A percentile compares a stretch with the other conserved stretches of the same genome.
These are phyloP conservation scores for Sylvilagus bachmani DNA, from an alignment of 2,113 vertebrate genomes.

Conservation along the genomic window DNA sequence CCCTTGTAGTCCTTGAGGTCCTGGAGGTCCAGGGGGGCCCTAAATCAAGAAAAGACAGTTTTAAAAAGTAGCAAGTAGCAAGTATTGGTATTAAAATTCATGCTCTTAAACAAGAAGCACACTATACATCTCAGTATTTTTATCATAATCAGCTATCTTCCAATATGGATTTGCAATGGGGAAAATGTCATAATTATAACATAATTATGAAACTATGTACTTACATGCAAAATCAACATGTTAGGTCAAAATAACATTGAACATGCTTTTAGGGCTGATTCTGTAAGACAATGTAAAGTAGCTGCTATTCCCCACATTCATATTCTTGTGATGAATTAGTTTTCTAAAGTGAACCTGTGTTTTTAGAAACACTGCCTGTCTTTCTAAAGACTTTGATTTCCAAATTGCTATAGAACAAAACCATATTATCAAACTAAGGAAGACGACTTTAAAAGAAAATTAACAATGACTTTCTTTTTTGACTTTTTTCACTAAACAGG, in stretches of 20 bases:
- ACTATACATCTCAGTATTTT: background rate
- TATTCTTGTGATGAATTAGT: background rate
- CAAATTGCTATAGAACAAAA: conserved; percentile 7
- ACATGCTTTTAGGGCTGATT: background rate
- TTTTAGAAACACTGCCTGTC: background rate
- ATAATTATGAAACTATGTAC: background rate
- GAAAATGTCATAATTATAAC: background rate
- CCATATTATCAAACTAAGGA: background rate
- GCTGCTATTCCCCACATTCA: background rate
- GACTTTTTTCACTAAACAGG: conserved; percentile 24
- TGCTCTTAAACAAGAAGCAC: background rate
- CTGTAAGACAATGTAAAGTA: background rate
- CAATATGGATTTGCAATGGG: conserved; percentile 40
- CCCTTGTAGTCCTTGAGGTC: conserved; percentile 93
- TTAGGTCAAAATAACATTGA: background rate
- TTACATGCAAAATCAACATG: background rate
- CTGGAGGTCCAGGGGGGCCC: conserved; percentile 94
- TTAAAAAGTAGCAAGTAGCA: conserved; percentile 58
- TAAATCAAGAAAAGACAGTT: conserved; percentile 87
- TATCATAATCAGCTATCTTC: background rate
- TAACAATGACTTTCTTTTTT: background rate
- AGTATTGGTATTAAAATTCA: background rate
- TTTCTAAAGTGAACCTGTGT: background rate
- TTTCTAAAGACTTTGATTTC: background rate
- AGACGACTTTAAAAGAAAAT: conserved; percentile 31